phyloP scores from a whole-genome alignment of 2,888 invertebrate species.

The Stomorhina lunata region DNA sequence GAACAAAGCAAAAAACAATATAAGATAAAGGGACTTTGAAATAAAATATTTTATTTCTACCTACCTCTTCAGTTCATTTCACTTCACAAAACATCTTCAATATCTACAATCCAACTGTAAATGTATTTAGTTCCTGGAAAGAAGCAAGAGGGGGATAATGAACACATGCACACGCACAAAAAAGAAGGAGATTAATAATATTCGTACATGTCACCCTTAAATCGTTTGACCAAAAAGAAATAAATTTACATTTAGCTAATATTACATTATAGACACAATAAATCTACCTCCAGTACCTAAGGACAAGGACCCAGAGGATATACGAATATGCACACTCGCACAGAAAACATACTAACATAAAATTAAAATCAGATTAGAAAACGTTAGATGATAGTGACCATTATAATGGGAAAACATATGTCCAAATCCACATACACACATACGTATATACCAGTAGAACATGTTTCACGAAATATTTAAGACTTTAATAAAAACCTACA shows the following conservation, averaged over 20 bases:
- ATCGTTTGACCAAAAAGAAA: constrained; percentile 27
- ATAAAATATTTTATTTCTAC: constrained; percentile 23
- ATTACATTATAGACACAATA: background rate
- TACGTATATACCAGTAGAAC: no score
- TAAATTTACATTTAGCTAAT: background rate
- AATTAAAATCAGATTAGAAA: constrained; percentile 8
- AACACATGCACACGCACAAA: background rate
- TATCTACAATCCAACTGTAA: background rate
- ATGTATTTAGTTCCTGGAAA: background rate
- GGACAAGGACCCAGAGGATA: no score
- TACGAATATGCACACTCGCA: no score
- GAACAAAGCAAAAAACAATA: background rate
- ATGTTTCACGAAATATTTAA: no score
- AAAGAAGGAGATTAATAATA: constrained; percentile 14
- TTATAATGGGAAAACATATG: no score
- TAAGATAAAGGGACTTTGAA: background rate
- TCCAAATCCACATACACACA: background rate
- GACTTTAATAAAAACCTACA: no score
- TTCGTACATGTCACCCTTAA: constrained; percentile 33
- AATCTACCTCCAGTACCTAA: background rate
- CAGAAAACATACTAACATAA: no score
- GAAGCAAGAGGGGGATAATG: background rate
- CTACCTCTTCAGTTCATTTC: background rate
- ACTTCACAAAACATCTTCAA: no score
- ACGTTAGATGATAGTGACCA: background rate